Evolutionary conservation across 1,140 invertebrate species (phyloP).

Genomic region (Platyura marginata): DNA sequence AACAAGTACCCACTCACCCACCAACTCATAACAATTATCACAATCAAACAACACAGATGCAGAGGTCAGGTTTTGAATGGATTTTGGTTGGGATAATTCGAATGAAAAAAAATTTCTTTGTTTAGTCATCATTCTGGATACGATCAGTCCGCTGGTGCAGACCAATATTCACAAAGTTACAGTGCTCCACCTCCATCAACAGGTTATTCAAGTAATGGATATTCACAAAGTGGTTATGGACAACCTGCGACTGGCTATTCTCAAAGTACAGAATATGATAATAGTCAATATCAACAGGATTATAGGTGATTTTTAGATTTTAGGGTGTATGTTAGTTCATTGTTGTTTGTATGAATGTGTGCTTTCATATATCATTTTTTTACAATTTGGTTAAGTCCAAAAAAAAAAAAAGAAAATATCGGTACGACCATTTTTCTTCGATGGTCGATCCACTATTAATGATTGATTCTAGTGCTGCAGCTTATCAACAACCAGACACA

Average conservation of each 20-base stretch:
- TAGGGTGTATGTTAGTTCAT: no score
- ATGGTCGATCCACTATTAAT: no score
- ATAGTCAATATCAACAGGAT: not conserved
- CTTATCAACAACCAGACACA: not conserved
- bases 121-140: not conserved
- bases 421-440: no score
- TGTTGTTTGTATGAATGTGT: no score
- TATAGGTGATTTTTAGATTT: not conserved
- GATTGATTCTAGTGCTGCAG: not conserved
- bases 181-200: not conserved
- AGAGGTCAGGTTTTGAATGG: no score
- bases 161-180: conserved; percentile 1
- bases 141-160: not conserved
- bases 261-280: not conserved
- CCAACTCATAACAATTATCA: not conserved
- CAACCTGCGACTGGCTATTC: not conserved
- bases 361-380: no score
- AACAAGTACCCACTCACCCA: not conserved
- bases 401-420: no score
- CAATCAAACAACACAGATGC: not conserved
- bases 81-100: no score
- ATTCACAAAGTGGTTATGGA: conserved; percentile 1
- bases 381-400: no score
- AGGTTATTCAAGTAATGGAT: not conserved
- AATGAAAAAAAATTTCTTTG: not conserved